Evolutionary conservation across 2,888 invertebrate genomes (phyloP).

Genomic region (Cosmia trapezina): DNA sequence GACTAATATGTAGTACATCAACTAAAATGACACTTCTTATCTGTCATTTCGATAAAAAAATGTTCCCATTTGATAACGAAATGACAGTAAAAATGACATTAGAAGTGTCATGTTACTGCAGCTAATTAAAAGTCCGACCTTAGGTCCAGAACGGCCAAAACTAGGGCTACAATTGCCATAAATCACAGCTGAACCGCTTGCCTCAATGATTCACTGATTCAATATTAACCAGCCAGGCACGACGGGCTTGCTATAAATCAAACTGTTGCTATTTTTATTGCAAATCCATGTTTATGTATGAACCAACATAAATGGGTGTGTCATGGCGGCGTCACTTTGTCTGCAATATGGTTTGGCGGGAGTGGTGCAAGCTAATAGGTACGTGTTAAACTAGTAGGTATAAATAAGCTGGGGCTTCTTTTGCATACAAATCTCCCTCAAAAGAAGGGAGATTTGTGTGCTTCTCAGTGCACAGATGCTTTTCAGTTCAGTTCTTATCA

Average conservation of each 20-base stretch:
- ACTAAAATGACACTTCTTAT: too few relatives aligned
- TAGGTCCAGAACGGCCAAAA: neutral
- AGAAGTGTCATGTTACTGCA: too few relatives aligned
- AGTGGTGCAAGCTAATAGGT: neutral
- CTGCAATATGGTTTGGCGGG: constrained; percentile 20
- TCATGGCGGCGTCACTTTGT: constrained; percentile 40
- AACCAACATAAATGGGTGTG: constrained; percentile 30
- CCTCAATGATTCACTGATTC: constrained; percentile 20
- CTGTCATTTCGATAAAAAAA: too few relatives aligned
- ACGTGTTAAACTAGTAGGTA: neutral
- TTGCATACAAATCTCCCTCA: neutral
- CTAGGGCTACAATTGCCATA: neutral
- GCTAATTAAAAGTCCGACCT: too few relatives aligned
- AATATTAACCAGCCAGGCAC: constrained; percentile 47
- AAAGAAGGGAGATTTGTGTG: too few relatives aligned
- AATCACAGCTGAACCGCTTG: neutral
- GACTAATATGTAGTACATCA: too few relatives aligned
- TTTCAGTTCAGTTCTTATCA: neutral
- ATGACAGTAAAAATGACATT: too few relatives aligned
- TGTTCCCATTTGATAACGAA: too few relatives aligned
- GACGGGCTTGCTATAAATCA: constrained; percentile 30
- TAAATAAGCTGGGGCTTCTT: neutral
- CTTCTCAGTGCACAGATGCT: too few relatives aligned
- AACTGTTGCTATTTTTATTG: constrained; percentile 45
- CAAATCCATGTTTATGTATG: constrained; percentile 52